Conservation (phyloP, 1,140 invertebrate species). For the Eurosta solidaginis region DNA sequence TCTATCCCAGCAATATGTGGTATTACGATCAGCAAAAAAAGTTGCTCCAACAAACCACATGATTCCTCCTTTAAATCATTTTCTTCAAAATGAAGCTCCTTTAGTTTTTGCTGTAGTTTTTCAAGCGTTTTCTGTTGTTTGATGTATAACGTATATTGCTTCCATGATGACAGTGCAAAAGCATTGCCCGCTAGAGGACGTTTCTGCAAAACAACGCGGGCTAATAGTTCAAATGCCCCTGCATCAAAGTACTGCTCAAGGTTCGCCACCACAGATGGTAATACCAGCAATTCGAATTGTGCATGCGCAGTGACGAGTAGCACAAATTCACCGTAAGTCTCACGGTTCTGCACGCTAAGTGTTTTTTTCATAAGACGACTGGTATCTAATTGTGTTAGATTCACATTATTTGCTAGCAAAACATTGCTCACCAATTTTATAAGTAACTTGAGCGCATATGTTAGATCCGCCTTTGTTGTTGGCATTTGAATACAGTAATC, state of each 20-base stretch:
- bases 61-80: slow-evolving; percentile 29
- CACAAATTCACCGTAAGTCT: slow-evolving; percentile 68
- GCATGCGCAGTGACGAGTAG: slow-evolving; percentile 69
- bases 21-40: slow-evolving; percentile 41
- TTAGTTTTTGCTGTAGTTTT: slow-evolving; percentile 37
- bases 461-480: not conserved
- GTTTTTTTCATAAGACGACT: slow-evolving; percentile 68
- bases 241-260: slow-evolving; percentile 65
- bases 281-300: slow-evolving; percentile 74
- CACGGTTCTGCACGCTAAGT: slow-evolving; percentile 62
- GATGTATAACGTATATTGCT: slow-evolving; percentile 69
- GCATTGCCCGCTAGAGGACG: slow-evolving; percentile 67
- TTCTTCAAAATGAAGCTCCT: slow-evolving; percentile 31
- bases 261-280: slow-evolving; percentile 71
- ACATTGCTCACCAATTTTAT: slow-evolving; percentile 42
- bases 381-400: slow-evolving; percentile 72
- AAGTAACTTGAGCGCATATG: slow-evolving; percentile 34
- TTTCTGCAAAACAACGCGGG: slow-evolving; percentile 72
- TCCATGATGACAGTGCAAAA: slow-evolving; percentile 67
- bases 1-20: slow-evolving; percentile 47
- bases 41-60: not conserved
- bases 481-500: slow-evolving; percentile 41
- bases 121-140: slow-evolving; percentile 42
- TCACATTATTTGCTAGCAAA: slow-evolving; percentile 58
- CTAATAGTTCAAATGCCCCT: slow-evolving; percentile 66